phyloP scores from a whole-genome alignment of 2,113 vertebrate species.

The Indicator indicator region DNA sequence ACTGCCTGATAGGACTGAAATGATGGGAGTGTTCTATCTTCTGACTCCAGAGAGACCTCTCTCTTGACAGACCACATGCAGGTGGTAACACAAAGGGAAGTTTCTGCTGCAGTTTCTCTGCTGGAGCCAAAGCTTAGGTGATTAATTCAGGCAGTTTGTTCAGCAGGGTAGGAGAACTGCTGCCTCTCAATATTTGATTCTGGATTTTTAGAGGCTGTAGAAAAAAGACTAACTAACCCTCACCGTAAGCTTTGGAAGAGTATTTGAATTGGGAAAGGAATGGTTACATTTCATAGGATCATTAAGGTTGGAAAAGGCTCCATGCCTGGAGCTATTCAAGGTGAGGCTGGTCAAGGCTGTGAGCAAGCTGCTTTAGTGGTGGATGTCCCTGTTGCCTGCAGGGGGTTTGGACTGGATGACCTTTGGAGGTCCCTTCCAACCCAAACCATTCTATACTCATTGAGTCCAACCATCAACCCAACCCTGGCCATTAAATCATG shows the following conservation, averaged over 20 bases:
- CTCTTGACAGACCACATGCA: not conserved
- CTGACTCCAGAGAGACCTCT: conserved; percentile 17
- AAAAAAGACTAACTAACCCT: not conserved
- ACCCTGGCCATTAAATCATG: too few species aligned
- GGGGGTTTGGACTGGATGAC: too few species aligned
- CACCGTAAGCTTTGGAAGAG: not conserved
- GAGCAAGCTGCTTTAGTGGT: too few species aligned
- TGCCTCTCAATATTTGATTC: not conserved
- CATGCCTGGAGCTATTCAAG: too few species aligned
- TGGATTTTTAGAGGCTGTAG: too few species aligned
- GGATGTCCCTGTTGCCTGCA: too few species aligned
- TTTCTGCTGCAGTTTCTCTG: not conserved
- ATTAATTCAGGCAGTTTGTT: not conserved
- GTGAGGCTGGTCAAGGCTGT: too few species aligned
- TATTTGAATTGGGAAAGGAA: not conserved
- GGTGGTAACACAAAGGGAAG: not conserved
- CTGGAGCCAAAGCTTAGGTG: not conserved
- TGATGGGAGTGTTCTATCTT: conserved; percentile 26
- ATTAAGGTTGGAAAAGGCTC: too few species aligned
- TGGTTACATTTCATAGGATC: not conserved
- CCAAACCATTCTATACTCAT: too few species aligned
- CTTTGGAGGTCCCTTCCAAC: too few species aligned
- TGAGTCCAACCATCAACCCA: too few species aligned
- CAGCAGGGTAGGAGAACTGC: not conserved
- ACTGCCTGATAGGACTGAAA: conserved; percentile 16